phyloP scores from a whole-genome alignment of 2,797 vertebrate species.

The Sandelia bainsii region DNA sequence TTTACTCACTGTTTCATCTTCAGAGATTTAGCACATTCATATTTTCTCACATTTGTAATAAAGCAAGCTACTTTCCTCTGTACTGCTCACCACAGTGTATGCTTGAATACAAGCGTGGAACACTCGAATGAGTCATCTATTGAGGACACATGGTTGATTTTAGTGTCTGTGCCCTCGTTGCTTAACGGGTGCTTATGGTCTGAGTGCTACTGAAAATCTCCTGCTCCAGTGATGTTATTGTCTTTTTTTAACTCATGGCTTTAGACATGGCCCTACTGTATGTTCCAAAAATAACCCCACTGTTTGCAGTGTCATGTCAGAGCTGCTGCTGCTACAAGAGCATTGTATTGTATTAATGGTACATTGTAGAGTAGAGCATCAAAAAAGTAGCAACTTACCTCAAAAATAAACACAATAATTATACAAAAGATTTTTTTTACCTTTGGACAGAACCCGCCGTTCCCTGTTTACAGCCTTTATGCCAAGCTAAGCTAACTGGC shows the following conservation, averaged over 20 bases:
- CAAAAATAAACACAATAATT: too few relatives aligned
- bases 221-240: conserved; percentile 21
- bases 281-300: conserved; percentile 14
- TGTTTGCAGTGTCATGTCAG: conserved; percentile 19
- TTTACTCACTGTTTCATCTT: not conserved
- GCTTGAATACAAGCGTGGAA: conserved; percentile 12
- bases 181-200: conserved; percentile 9
- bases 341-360: conserved; percentile 10
- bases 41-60: conserved; percentile 15
- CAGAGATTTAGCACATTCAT: conserved; percentile 7
- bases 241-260: conserved; percentile 28
- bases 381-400: not conserved
- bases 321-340: conserved; percentile 23
- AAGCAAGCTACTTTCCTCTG: conserved; percentile 5
- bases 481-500: not conserved
- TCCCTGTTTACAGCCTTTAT: not conserved
- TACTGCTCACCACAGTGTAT: not conserved
- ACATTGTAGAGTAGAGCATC: conserved; percentile 1
- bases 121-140: conserved; percentile 28
- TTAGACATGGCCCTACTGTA: not conserved
- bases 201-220: conserved; percentile 20
- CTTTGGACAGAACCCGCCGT: too few relatives aligned
- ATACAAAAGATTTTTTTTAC: too few relatives aligned
- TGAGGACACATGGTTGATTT: conserved; percentile 33
- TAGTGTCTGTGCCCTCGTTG: conserved; percentile 19